Conservation (phyloP, 2,113 vertebrate species). For the Fulica atra region DNA sequence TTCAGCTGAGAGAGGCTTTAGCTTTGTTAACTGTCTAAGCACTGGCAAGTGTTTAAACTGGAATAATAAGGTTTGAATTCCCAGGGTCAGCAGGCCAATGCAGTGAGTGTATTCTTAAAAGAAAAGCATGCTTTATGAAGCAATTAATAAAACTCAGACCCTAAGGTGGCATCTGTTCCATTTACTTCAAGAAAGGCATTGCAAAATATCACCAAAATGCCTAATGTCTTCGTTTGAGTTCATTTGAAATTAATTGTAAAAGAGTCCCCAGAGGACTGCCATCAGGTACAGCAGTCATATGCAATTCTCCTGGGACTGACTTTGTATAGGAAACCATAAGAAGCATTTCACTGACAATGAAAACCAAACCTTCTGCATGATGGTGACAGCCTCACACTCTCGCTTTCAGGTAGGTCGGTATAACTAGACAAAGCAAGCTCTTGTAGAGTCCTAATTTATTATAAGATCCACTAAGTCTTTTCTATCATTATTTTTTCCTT, state of each 20-base stretch:
- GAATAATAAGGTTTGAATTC: conserved; percentile 54
- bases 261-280: neutral
- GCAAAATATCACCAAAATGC: neutral
- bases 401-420: neutral
- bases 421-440: neutral
- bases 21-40: conserved; percentile 26
- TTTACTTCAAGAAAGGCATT: neutral
- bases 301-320: neutral
- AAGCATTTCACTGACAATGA: neutral
- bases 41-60: conserved; percentile 38
- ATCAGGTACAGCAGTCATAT: neutral
- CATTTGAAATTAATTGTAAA: conserved; percentile 11
- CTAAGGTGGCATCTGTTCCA: conserved; percentile 26
- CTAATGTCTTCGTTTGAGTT: conserved; percentile 13
- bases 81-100: conserved; percentile 28
- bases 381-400: neutral
- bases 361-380: neutral
- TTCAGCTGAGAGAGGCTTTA: conserved; percentile 29
- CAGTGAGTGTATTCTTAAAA: conserved; percentile 12
- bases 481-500: neutral
- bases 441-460: neutral
- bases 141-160: conserved; percentile 21
- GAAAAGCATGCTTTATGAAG: conserved; percentile 16
- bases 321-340: neutral
- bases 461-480: neutral